Base-by-base conservation (phyloP, 2,888 invertebrate genomes). In the Eugnorisma glareosa region DNA sequence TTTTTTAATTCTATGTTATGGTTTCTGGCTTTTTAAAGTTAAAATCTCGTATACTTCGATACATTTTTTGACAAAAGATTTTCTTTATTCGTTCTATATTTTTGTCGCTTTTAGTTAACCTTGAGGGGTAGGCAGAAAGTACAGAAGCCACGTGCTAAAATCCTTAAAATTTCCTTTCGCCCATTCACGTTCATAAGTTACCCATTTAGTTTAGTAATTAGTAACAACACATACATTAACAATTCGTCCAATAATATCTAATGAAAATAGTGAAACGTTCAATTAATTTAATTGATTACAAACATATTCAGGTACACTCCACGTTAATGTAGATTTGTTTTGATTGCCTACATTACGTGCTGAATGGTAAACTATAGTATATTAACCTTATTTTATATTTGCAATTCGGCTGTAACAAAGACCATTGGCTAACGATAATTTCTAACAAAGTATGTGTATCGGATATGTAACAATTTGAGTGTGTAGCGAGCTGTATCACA, bases 271-370 rank as follows among this genome's bases (percentile, higher is more conserved):
- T 1, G n/a, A 73, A 70, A 43, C 13, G 11, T n/a, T n/a, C 10
- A 57, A 68, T 71, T 40, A 68, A 67, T 48, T 48, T 18, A 70
- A 76, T 75, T 73, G 15, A 66, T 76, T 37, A 40, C 48, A 40
- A 67, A 76, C 67, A 76, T 61, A 73, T 77, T 77, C 73, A 67
- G 66, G 6, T 37, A 68, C n/a, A 54, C 18, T 18, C 43, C 28
- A 28, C 67, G 57, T 77, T 79, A 72, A 79, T 82, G 75, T 72
- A 82, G 28, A 85, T 79, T 79, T 72, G 61, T 81, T 79, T 76
- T 81, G 51, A 73, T 80, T 67, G 35, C 35, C 35, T 13, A 75
- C 37, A 74, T 69, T 67, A 59, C 54, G 66, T 48, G 18, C 37
- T 57, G n/a, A 57, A 21, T 68, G 11, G 45, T 31, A 64, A 74